Evolutionary conservation across 2,797 vertebrate genomes (phyloP).

Genomic region (Sebastes cheni): DNA sequence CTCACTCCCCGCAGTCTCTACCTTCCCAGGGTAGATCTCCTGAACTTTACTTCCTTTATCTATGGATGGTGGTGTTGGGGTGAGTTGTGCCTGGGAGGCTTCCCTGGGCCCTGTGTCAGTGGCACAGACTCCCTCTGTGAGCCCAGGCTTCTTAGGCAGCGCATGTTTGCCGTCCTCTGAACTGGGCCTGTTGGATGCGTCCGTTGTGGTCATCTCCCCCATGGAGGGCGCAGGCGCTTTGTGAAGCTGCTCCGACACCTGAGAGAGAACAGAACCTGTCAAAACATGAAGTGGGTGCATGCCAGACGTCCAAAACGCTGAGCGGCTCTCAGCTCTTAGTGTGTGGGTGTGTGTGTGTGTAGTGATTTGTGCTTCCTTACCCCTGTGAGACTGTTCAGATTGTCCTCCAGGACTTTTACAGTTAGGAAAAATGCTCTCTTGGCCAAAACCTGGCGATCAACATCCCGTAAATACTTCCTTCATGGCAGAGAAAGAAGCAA

Average conservation of each 20-base stretch:
- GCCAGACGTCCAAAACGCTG: constrained; percentile 33
- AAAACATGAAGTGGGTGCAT: constrained; percentile 47
- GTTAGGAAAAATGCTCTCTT: constrained; percentile 96
- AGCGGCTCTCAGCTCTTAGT: constrained; percentile 3
- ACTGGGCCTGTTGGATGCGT: constrained; percentile 85
- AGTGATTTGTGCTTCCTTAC: constrained; percentile 72
- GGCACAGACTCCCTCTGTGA: constrained; percentile 79
- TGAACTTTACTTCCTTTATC: constrained; percentile 64
- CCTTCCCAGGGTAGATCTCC: constrained; percentile 70
- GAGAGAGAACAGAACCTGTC: constrained; percentile 65
- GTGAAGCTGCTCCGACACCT: constrained; percentile 88
- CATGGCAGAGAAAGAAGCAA: constrained; percentile 2
- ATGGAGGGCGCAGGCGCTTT: constrained; percentile 80
- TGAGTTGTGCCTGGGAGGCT: constrained; percentile 70
- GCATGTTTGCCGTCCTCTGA: constrained; percentile 89
- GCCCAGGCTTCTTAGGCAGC: constrained; percentile 85
- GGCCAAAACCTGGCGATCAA: constrained; percentile 97
- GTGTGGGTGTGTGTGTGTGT: background rate
- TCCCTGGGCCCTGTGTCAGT: constrained; percentile 81
- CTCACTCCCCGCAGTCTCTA: constrained; percentile 74
- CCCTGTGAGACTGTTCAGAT: constrained; percentile 91
- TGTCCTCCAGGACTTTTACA: constrained; percentile 97
- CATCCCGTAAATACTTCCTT: constrained; percentile 99
- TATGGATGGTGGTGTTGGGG: constrained; percentile 12
- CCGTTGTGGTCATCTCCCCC: constrained; percentile 95